Conservation (phyloP, 2,888 invertebrate genomes). For the Bellardia pandia region DNA sequence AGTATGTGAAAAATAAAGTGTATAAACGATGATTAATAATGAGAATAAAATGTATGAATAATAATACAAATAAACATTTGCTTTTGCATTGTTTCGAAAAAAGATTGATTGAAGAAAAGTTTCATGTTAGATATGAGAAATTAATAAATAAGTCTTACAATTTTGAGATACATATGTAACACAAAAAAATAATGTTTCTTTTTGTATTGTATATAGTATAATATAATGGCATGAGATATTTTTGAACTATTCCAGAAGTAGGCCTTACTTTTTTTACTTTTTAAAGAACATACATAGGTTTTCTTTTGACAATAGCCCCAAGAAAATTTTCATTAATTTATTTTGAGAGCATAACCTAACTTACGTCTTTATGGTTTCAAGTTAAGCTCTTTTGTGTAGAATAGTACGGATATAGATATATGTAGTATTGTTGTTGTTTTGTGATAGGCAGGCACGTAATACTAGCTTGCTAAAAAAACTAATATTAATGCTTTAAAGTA, state of each 20-base stretch:
- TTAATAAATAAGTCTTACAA: slow-evolving; percentile 67
- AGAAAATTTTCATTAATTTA: slow-evolving; percentile 10
- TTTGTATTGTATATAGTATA: slow-evolving; percentile 40
- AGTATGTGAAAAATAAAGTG: slow-evolving; percentile 10
- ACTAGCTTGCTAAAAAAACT: slow-evolving; percentile 28
- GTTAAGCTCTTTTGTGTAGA: not conserved
- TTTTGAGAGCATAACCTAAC: not conserved
- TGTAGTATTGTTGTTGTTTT: slow-evolving; percentile 1
- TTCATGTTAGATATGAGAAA: slow-evolving; percentile 27
- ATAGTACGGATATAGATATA: slow-evolving; percentile 8
- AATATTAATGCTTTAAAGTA: slow-evolving; percentile 84
- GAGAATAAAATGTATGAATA: slow-evolving; percentile 24
- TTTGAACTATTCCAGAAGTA: not conserved
- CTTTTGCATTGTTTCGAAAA: slow-evolving; percentile 27
- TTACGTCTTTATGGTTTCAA: not conserved
- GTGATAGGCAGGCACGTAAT: slow-evolving; percentile 36
- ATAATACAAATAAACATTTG: slow-evolving; percentile 16
- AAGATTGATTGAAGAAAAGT: slow-evolving; percentile 37
- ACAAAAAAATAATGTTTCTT: slow-evolving; percentile 43
- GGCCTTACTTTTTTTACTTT: not conserved
- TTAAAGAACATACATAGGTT: not conserved
- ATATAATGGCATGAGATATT: slow-evolving; percentile 59
- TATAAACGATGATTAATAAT: slow-evolving; percentile 16
- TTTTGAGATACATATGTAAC: slow-evolving; percentile 69
- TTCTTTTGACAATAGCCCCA: not conserved